Conservation (phyloP, 53 echinoderm and acorn worm genomes). For the Paracentrotus lividus region DNA sequence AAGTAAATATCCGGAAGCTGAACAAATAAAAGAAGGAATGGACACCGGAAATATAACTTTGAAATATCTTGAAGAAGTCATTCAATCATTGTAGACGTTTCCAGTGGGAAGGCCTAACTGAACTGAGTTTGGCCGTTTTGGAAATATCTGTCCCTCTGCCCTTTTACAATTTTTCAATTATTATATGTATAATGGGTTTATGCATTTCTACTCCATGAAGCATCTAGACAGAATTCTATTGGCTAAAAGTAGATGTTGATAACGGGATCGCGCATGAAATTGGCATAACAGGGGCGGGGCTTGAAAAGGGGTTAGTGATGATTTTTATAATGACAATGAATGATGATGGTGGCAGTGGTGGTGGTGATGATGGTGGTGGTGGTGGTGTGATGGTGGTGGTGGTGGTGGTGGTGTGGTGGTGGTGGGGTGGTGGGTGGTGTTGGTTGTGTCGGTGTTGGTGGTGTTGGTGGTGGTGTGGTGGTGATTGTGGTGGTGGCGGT, state of each 20-base stretch:
- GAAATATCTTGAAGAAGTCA: not conserved
- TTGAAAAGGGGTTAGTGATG: too few relatives aligned
- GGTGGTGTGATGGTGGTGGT: not conserved
- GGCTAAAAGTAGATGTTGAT: too few relatives aligned
- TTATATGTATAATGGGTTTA: too few relatives aligned
- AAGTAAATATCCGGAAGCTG: constrained; percentile 8
- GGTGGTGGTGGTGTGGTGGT: not conserved
- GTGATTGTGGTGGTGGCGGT: not conserved
- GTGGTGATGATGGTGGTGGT: not conserved
- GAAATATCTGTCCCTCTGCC: not conserved
- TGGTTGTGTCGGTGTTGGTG: too few relatives aligned
- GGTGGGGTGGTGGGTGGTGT: too few relatives aligned
- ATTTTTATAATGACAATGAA: not conserved
- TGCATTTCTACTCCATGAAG: too few relatives aligned
- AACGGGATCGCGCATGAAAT: too few relatives aligned
- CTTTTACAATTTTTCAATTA: not conserved
- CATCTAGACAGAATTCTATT: too few relatives aligned
- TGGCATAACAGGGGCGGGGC: too few relatives aligned
- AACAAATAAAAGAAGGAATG: not conserved
- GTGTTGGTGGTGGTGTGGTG: not conserved
- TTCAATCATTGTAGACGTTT: not conserved
- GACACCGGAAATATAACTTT: not conserved
- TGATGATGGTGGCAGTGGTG: not conserved
- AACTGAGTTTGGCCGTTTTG: not conserved
- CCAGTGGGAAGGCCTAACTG: not conserved